phyloP scores from a whole-genome alignment of 2,888 invertebrate genomes.

The Oegoconia quadripuncta region DNA sequence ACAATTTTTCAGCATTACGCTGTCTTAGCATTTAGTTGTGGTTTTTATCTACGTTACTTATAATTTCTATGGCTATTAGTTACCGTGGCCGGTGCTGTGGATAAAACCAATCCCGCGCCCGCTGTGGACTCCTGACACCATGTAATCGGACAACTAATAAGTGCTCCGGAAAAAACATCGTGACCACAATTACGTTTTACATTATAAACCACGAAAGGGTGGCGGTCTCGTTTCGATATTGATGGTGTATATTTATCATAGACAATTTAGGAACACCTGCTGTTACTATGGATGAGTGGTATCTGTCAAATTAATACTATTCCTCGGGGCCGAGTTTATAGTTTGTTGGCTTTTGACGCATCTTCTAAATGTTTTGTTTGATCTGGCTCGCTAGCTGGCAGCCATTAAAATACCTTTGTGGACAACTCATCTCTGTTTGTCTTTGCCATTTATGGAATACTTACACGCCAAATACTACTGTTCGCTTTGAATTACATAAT shows the following conservation, averaged over 20 bases:
- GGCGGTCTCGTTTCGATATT: constrained; percentile 47
- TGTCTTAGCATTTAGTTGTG: constrained; percentile 8
- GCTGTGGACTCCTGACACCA: constrained; percentile 16
- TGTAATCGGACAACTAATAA: constrained; percentile 31
- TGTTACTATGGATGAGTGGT: constrained; percentile 56
- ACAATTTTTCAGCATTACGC: constrained; percentile 14
- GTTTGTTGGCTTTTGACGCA: constrained; percentile 8
- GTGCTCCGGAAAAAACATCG: constrained; percentile 27
- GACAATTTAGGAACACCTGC: constrained; percentile 72
- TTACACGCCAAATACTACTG: no score
- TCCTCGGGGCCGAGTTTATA: constrained; percentile 2
- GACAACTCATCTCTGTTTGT: constrained; percentile 5
- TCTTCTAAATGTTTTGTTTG: constrained; percentile 11
- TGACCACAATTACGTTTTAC: constrained; percentile 56
- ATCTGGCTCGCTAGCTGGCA: background rate
- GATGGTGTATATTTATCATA: constrained; percentile 72
- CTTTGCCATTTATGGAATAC: constrained; percentile 3
- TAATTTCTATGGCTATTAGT: background rate
- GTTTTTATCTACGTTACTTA: constrained; percentile 10
- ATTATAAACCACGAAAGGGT: constrained; percentile 51
- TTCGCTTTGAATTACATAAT: no score
- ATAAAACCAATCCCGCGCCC: background rate
- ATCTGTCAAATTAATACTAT: constrained; percentile 62
- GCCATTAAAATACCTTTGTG: constrained; percentile 13
- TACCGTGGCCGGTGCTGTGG: no score